phyloP scores from a whole-genome alignment of 2,797 vertebrate genomes.

The Acanthornis magna region DNA sequence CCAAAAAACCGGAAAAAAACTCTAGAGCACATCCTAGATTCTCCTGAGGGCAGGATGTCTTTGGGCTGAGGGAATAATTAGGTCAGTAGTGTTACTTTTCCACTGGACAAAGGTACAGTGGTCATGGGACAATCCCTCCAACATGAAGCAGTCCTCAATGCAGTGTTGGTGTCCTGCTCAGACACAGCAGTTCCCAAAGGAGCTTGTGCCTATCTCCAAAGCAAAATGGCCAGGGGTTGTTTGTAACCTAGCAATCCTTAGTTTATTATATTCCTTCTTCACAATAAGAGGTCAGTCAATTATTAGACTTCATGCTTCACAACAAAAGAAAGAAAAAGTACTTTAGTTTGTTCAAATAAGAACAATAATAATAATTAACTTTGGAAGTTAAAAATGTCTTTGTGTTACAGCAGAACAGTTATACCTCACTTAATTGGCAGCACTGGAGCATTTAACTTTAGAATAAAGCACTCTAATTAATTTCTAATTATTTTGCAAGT shows the following conservation, averaged over 20 bases:
- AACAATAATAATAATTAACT: background rate
- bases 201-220: background rate
- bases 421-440: background rate
- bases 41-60: background rate
- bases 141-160: background rate
- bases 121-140: background rate
- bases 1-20: rapidly evolving
- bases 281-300: background rate
- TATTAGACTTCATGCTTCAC: background rate
- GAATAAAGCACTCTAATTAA: background rate
- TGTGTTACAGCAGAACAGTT: background rate
- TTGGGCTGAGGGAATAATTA: background rate
- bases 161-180: background rate
- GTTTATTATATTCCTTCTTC: background rate
- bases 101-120: background rate
- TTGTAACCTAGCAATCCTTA: background rate
- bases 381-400: background rate
- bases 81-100: background rate
- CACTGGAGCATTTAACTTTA: background rate
- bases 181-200: background rate
- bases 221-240: background rate
- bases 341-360: background rate
- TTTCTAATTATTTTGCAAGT: background rate
- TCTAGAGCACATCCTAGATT: background rate
- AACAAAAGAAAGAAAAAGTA: background rate